Conservation (phyloP, 92 coral and sea anemone genomes). For the Meandrina meandrites region DNA sequence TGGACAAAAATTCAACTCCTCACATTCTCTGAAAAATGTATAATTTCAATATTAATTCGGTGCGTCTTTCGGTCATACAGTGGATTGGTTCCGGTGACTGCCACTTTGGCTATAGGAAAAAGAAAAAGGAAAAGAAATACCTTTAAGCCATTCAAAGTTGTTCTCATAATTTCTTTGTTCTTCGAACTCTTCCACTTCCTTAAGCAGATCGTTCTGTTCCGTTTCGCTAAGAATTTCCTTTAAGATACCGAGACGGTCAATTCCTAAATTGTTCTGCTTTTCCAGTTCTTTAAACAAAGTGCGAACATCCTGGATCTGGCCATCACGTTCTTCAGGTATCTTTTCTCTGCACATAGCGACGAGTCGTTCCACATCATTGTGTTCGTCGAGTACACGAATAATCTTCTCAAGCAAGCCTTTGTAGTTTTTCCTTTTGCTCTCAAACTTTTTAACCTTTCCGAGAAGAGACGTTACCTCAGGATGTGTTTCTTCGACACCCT, state of each 20-base stretch:
- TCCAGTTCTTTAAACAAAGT: neutral
- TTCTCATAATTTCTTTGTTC: neutral
- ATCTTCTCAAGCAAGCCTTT: neutral
- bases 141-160: neutral
- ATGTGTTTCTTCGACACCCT: neutral
- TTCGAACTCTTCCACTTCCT: neutral
- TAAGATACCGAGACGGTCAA: neutral
- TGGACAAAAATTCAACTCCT: too few species aligned
- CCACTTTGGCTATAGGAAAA: too few species aligned
- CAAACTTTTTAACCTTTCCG: neutral
- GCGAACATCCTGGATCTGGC: neutral
- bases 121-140: neutral
- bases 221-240: slow-evolving; percentile 1
- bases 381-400: neutral
- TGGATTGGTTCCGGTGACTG: neutral
- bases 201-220: neutral
- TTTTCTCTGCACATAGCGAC: neutral
- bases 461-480: neutral
- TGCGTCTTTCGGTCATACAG: too few species aligned
- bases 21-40: too few species aligned
- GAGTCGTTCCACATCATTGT: neutral
- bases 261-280: neutral
- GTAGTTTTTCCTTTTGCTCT: neutral
- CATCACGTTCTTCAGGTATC: neutral
- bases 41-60: too few species aligned